Conservation (phyloP, 2,888 invertebrate genomes). For the Caenorhabditis sp. region DNA sequence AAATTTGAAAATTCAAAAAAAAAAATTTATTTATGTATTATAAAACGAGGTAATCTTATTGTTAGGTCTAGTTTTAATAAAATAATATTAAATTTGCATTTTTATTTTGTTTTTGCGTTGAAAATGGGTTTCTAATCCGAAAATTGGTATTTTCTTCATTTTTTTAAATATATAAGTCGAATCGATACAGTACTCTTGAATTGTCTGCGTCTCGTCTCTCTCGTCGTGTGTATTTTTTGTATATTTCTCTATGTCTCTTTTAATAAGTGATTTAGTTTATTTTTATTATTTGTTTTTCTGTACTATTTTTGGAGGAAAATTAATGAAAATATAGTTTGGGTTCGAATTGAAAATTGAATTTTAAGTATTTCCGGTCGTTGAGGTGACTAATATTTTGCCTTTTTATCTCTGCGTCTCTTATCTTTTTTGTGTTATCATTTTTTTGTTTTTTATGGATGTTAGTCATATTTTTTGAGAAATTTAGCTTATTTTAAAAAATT, state of each 20-base stretch:
- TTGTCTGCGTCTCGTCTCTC: too few relatives aligned
- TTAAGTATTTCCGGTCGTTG: too few relatives aligned
- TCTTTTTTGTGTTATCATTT: background rate
- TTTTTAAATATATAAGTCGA: background rate
- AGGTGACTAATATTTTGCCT: background rate
- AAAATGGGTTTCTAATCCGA: background rate
- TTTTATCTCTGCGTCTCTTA: background rate
- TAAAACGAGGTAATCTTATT: background rate
- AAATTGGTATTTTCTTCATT: background rate
- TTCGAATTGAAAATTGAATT: too few relatives aligned
- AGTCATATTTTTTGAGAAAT: background rate
- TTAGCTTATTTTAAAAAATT: too few relatives aligned
- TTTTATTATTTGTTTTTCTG: too few relatives aligned
- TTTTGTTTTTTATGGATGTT: background rate
- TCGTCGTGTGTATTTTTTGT: too few relatives aligned
- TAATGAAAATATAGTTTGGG: too few relatives aligned
- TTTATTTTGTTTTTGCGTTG: conserved; percentile 9
- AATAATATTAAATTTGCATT: background rate
- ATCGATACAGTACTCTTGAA: background rate
- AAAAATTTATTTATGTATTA: background rate
- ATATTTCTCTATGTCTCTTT: too few relatives aligned
- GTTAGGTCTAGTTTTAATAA: background rate
- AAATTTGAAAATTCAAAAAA: conserved; percentile 10
- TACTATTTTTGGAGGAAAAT: too few relatives aligned
- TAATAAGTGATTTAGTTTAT: too few relatives aligned